A percentile compares a stretch with the other conserved stretches of the same genome.
These are phyloP conservation scores for Poeciliopsis occidentalis DNA, from an alignment of 2,113 vertebrate species.

Conservation along the genomic window DNA sequence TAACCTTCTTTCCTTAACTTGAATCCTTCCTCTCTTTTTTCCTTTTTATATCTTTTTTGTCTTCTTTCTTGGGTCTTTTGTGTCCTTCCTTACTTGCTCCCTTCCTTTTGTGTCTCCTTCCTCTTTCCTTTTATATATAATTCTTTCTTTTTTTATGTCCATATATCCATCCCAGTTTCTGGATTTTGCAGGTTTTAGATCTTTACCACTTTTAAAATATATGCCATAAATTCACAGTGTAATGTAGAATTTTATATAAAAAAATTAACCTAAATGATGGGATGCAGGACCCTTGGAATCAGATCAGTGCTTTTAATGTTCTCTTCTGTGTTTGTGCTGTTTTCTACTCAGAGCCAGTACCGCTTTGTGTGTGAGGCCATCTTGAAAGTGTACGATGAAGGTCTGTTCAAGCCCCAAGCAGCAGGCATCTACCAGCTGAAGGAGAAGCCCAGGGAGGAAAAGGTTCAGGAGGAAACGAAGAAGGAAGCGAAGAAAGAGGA, in stretches of 20 bases:
- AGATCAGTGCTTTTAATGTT: background rate
- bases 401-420: constrained; percentile 86
- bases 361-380: constrained; percentile 99
- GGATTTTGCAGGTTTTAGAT: background rate
- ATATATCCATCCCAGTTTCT: background rate
- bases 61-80: too few species aligned
- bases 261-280: background rate
- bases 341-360: constrained; percentile 89
- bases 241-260: background rate
- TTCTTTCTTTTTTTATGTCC: background rate
- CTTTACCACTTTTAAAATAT: background rate
- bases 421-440: constrained; percentile 84
- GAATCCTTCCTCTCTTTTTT: too few species aligned
- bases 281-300: background rate
- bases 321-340: constrained; percentile 32
- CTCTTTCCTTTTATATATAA: background rate
- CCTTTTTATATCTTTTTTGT: too few species aligned
- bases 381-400: constrained; percentile 96
- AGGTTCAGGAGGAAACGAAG: constrained; percentile 43
- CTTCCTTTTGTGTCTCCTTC: background rate
- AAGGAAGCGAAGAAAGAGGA: constrained; percentile 40
- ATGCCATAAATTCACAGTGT: too few species aligned
- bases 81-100: too few species aligned
- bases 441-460: constrained; percentile 64
- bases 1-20: too few species aligned